Evolutionary conservation across 2,888 invertebrate genomes (phyloP).

Genomic region (Slavum lentiscoides): DNA sequence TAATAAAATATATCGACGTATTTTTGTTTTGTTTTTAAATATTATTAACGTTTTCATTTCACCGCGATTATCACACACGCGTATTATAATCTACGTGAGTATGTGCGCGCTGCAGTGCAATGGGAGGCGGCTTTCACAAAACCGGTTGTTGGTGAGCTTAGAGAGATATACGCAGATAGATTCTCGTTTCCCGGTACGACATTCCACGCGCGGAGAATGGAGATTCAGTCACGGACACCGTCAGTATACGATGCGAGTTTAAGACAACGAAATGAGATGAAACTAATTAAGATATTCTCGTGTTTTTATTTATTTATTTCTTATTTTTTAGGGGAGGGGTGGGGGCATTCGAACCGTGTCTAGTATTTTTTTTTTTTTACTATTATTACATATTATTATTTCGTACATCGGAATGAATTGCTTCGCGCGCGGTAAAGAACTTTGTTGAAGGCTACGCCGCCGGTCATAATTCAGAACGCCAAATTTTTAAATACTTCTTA

Average conservation of each 20-base stretch:
- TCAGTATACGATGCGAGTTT: background rate
- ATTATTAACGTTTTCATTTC: slow-evolving; percentile 30
- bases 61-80: slow-evolving; percentile 9
- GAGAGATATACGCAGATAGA: background rate
- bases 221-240: slow-evolving; percentile 38
- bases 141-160: slow-evolving; percentile 29
- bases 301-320: no score
- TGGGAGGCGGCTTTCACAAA: slow-evolving; percentile 46
- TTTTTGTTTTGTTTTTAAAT: slow-evolving; percentile 4
- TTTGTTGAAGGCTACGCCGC: no score
- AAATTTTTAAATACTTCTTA: no score
- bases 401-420: no score
- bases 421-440: no score
- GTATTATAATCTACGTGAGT: background rate
- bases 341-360: background rate
- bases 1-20: background rate
- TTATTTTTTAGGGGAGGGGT: no score
- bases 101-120: background rate
- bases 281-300: slow-evolving; percentile 39
- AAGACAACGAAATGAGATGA: slow-evolving; percentile 20
- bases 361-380: no score
- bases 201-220: slow-evolving; percentile 30
- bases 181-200: slow-evolving; percentile 36
- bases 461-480: no score
- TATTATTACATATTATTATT: no score